Percentiles rank a stretch among this genome's conserved stretches.
Evolutionary conservation across 1,140 invertebrate genomes (phyloP).

Genomic region (Zaprionus ornatus): DNA sequence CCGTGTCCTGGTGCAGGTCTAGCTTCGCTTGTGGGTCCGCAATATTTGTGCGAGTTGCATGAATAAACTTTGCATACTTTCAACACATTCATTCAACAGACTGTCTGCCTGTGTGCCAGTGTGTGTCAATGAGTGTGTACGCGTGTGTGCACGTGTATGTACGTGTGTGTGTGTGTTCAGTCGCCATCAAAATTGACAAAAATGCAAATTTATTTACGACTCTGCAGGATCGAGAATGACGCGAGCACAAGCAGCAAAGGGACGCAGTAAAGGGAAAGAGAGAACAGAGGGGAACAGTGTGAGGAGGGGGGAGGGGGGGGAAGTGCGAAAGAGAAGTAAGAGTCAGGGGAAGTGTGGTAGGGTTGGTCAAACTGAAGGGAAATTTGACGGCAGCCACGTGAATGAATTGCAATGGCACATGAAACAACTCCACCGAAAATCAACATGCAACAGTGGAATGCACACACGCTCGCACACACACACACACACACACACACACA

Average conservation of each 20-base stretch:
- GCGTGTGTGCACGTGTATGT: not conserved
- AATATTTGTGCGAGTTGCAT: conserved; percentile 15
- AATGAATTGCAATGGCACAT: conserved; percentile 68
- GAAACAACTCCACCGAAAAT: conserved; percentile 64
- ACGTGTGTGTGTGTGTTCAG: conserved; percentile 37
- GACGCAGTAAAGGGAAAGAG: not conserved
- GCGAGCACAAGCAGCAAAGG: conserved; percentile 4
- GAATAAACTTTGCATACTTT: conserved; percentile 71
- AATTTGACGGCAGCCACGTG: conserved; percentile 50
- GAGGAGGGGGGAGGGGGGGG: conserved; percentile 34
- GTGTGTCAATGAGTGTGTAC: not conserved
- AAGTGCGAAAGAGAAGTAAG: not conserved
- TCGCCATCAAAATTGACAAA: conserved; percentile 77
- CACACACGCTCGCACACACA: conserved; percentile 6
- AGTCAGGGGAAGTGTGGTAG: not conserved
- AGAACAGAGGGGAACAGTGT: not conserved
- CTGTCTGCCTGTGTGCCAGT: not conserved
- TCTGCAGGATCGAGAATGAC: conserved; percentile 60
- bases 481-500: not conserved
- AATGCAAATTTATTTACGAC: conserved; percentile 81
- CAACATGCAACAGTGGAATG: conserved; percentile 59
- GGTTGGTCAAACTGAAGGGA: conserved; percentile 5
- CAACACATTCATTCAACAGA: conserved; percentile 49
- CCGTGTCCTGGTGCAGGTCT: not conserved
- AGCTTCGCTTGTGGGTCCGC: not conserved